Conservation (phyloP, 2,888 invertebrate species). For the Melanostoma scalare region DNA sequence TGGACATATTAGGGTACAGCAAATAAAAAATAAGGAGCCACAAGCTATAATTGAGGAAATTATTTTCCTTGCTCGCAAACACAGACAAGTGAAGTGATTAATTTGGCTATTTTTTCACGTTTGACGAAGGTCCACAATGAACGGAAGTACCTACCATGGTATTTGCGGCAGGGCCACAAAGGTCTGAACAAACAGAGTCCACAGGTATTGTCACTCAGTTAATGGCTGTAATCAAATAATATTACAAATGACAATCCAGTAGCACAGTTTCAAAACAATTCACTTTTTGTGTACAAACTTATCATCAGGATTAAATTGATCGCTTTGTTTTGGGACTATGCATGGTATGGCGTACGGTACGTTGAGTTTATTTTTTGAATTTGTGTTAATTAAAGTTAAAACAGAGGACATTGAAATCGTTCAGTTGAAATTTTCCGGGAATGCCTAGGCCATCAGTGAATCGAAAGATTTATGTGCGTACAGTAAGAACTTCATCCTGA, state of each 20-base stretch:
- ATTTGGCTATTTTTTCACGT: constrained; percentile 46
- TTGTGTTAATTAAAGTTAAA: too few species aligned
- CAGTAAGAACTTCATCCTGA: too few species aligned
- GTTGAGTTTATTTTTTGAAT: too few species aligned
- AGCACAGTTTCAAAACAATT: too few species aligned
- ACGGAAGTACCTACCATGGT: constrained; percentile 36
- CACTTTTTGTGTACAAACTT: too few species aligned
- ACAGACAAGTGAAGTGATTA: constrained; percentile 46
- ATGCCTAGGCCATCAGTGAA: too few species aligned
- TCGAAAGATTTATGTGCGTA: too few species aligned
- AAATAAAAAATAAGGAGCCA: neutral
- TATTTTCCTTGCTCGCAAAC: constrained; percentile 40
- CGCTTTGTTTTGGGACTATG: too few species aligned
- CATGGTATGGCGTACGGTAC: too few species aligned
- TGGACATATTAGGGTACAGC: constrained; percentile 35
- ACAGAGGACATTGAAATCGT: too few species aligned
- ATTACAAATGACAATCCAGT: constrained; percentile 5
- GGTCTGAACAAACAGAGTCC: constrained; percentile 21
- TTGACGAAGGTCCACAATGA: constrained; percentile 38
- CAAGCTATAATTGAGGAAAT: constrained; percentile 55
- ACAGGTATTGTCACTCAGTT: neutral
- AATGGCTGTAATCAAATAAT: constrained; percentile 2
- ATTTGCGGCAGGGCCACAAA: constrained; percentile 4
- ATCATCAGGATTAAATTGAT: too few species aligned
- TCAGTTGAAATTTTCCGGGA: too few species aligned